Percentiles rank a stretch among this genome's conserved stretches.
Evolutionary conservation across 1,140 invertebrate genomes (phyloP).

Genomic region (Rhagoletis pomonella): DNA sequence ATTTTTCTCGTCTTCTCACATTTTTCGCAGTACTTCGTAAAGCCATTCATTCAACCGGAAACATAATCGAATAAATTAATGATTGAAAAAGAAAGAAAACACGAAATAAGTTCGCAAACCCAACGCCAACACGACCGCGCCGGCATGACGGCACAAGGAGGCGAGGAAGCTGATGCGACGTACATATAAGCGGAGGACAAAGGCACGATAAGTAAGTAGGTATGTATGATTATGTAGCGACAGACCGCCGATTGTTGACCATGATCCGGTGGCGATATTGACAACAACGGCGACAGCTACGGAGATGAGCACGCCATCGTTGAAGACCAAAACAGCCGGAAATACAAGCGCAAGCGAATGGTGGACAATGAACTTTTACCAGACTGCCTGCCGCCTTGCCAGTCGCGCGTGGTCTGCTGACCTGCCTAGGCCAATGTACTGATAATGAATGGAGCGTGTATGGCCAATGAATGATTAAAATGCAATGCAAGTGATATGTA

Average conservation of each 20-base stretch:
- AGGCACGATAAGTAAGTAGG: neutral
- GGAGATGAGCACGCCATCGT: neutral
- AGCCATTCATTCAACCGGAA: neutral
- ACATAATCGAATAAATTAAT: slow-evolving; percentile 50
- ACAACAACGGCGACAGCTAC: neutral
- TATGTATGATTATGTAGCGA: neutral
- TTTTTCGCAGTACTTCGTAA: neutral
- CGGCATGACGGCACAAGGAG: no score
- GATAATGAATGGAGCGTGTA: slow-evolving; percentile 22
- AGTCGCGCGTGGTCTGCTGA: no score
- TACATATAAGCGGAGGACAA: no score
- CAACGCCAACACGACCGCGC: neutral
- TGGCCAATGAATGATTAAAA: slow-evolving; percentile 49
- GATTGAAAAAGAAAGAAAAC: slow-evolving; percentile 28
- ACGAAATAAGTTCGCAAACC: slow-evolving; percentile 13
- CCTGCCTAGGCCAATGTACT: neutral
- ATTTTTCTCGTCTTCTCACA: neutral
- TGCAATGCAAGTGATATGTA: slow-evolving; percentile 33
- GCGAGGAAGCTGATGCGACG: neutral
- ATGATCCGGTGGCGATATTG: slow-evolving; percentile 16
- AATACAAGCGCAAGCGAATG: neutral
- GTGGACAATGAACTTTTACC: slow-evolving; percentile 40
- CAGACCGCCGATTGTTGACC: neutral
- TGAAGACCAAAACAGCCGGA: slow-evolving; percentile 24
- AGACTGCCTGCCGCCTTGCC: neutral